Evolutionary conservation across 37 sponge, comb jelly and placozoan species (phyloP), one percentile per base, ranked within the genome.

Genomic region (Lycopodina hypogea): DNA sequence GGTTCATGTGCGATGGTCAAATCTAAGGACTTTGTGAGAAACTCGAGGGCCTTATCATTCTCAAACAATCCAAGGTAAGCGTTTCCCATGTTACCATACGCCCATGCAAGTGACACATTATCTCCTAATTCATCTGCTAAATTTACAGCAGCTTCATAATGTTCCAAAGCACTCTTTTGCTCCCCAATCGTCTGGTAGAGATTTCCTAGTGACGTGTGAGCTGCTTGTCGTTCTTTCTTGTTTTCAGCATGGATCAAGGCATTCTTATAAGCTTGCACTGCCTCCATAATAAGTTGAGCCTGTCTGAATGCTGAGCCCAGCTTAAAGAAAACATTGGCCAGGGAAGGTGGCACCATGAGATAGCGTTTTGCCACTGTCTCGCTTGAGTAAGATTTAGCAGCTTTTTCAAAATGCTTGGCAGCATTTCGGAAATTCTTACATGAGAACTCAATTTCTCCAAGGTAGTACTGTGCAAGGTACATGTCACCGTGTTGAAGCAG

Each of bases 71-170:
- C 85, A 14, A 87, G 73, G 42, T 80, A 75, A 30, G 92, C 92
- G 40, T 83, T 87, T 1, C 92, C 92, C 29, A 87, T 67, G 81
- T 92, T 92, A n/a, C 92, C 88, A 33, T 92, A 64, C 1, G 88
- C 92, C 85, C 82, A 84, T 22, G 82, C 92, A 0, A 87, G 68
- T 29, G 84, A 83, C 0, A 81, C 69, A 21, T 55, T n/a, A 64
- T 87, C 88, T 22, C 53, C 71, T 30, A 87, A n/a, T 45, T 78
- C 80, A 26, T 80, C 68, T 0, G 84, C 74, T 14, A 84, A 69
- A 12, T 37, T 6, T 15, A 87, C 74, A 30, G 85, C 48, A 18
- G 52, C 18, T 29, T 79, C 59, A 45, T 92, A 92, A 30, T 92
- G 65, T 15, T 79, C 72, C 11, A 92, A 26, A 12, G 92, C 84